Conservation (phyloP, 2,888 invertebrate genomes). For the Nymphalis polychloros region DNA sequence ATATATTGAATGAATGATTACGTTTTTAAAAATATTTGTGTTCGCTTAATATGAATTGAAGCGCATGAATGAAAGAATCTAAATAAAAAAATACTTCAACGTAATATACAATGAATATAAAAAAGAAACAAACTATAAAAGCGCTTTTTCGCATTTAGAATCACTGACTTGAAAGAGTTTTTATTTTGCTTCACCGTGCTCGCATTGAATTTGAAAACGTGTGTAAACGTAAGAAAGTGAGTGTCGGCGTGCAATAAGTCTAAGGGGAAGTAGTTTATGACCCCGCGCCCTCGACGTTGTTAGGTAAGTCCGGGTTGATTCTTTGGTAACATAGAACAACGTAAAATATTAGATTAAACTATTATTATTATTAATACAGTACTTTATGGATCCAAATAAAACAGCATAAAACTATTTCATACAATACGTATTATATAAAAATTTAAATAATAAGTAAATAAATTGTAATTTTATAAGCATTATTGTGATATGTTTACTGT, state of each 20-base stretch:
- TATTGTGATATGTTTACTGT: no score
- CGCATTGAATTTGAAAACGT: constrained; percentile 40
- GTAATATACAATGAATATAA: not conserved
- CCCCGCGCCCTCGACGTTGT: constrained; percentile 66
- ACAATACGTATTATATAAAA: no score
- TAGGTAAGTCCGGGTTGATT: constrained; percentile 72
- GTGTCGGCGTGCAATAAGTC: constrained; percentile 51
- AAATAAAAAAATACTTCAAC: not conserved
- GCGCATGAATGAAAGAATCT: no score
- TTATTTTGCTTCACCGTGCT: constrained; percentile 26
- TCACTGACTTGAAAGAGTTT: constrained; percentile 29
- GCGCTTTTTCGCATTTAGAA: constrained; percentile 22
- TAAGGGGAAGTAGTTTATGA: constrained; percentile 78
- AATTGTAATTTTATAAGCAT: no score
- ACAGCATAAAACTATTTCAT: no score
- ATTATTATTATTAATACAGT: not conserved
- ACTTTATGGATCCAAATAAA: no score
- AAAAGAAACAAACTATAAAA: constrained; percentile 19
- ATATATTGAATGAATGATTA: no score
- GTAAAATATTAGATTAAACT: constrained; percentile 28
- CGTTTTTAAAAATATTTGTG: no score
- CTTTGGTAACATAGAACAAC: constrained; percentile 61
- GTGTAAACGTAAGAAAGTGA: constrained; percentile 48
- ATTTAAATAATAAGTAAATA: no score
- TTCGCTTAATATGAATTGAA: no score